A percentile compares a stretch with the other conserved stretches of the same genome.
These are phyloP conservation scores for Cygnus olor DNA, from an alignment of 2,797 vertebrate species.

Conservation along the genomic window DNA sequence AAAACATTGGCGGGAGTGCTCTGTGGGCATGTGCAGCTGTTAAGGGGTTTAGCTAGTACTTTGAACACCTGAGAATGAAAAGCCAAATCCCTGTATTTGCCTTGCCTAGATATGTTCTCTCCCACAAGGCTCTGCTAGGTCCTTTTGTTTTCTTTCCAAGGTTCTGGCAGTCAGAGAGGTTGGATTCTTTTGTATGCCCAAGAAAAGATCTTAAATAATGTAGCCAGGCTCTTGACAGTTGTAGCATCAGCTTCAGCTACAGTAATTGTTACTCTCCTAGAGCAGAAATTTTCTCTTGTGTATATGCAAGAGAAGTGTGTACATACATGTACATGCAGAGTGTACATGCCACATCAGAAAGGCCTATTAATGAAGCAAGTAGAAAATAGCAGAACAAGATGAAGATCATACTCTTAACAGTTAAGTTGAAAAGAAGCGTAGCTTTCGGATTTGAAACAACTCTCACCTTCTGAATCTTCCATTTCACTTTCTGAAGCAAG, in stretches of 20 bases:
- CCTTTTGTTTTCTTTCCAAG: background rate
- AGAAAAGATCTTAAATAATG: slow-evolving; percentile 3
- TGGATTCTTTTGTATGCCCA: background rate
- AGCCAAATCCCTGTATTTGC: background rate
- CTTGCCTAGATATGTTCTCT: background rate
- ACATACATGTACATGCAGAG: background rate
- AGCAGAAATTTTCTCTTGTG: slow-evolving; percentile 1
- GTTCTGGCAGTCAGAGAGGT: background rate
- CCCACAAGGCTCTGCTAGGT: background rate
- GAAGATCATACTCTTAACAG: slow-evolving; percentile 17
- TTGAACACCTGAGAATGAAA: background rate
- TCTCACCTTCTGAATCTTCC: slow-evolving; percentile 1
- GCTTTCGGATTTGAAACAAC: slow-evolving; percentile 19
- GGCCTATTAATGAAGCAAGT: background rate
- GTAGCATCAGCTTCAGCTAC: background rate
- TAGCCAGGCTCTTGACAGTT: background rate
- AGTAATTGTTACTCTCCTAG: background rate
- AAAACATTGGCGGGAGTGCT: background rate
- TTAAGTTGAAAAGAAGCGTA: slow-evolving; percentile 22
- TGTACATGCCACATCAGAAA: background rate
- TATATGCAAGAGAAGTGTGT: no score
- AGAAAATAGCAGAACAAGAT: slow-evolving; percentile 29
- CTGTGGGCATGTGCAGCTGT: background rate
- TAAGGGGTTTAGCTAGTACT: background rate
- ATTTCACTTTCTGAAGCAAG: slow-evolving; percentile 30